Evolutionary conservation across 2,888 invertebrate species (phyloP).

Genomic region (Pelosia muscerda): DNA sequence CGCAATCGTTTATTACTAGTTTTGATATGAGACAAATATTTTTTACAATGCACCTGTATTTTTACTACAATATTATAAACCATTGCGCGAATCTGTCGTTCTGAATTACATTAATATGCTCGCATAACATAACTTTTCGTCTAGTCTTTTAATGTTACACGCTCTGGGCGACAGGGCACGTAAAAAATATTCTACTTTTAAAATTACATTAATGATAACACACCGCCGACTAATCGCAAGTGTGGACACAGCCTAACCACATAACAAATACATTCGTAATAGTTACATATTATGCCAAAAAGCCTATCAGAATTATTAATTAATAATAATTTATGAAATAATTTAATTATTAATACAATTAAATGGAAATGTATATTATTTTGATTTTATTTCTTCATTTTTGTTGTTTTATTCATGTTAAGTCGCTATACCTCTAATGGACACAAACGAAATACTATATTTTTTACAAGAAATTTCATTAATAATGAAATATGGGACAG

Average conservation of each 20-base stretch:
- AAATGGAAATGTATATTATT: conserved; percentile 41
- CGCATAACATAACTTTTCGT: background rate
- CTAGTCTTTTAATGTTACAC: background rate
- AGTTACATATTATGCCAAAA: conserved; percentile 50
- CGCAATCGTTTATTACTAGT: conserved; percentile 5
- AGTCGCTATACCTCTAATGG: conserved; percentile 32
- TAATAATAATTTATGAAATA: conserved; percentile 29
- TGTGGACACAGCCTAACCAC: conserved; percentile 27
- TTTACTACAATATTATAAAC: background rate
- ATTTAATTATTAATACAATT: conserved; percentile 36
- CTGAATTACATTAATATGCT: background rate
- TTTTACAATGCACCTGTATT: background rate
- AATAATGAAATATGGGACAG: conserved; percentile 3
- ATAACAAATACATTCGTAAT: conserved; percentile 24
- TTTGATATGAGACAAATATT: background rate
- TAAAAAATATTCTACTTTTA: background rate
- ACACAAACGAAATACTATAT: conserved; percentile 23
- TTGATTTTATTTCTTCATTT: conserved; percentile 15
- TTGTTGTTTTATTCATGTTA: conserved; percentile 20
- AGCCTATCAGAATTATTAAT: conserved; percentile 25
- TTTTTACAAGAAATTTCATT: conserved; percentile 23
- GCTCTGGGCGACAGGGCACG: background rate
- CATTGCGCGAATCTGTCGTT: background rate
- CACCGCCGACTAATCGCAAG: conserved; percentile 22
- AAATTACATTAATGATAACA: conserved; percentile 5